phyloP scores from a whole-genome alignment of 1,140 invertebrate genomes.

The honey bee (Apis mellifera) region Amel_HAv3.1 CM009932.2:13979501-13980000 shows the following conservation, averaged over 20 bases:
- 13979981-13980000: too few relatives aligned
- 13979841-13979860: neutral
- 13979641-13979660: slow-evolving; percentile 37
- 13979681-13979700: slow-evolving; percentile 53
- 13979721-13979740: slow-evolving; percentile 47
- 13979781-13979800: neutral
- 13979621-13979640: slow-evolving; percentile 50
- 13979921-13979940: too few relatives aligned
- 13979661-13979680: slow-evolving; percentile 69
- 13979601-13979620: slow-evolving; percentile 69
- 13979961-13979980: too few relatives aligned
- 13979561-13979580: slow-evolving; percentile 45
- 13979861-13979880: too few relatives aligned
- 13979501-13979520: slow-evolving; percentile 15
- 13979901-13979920: too few relatives aligned
- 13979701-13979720: slow-evolving; percentile 28
- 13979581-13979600: slow-evolving; percentile 66
- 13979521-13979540: slow-evolving; percentile 26
- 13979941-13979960: too few relatives aligned
- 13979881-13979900: too few relatives aligned
- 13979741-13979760: slow-evolving; percentile 25
- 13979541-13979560: slow-evolving; percentile 14
- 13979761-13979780: neutral
- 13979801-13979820: neutral
- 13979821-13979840: neutral